Evolutionary conservation across 1,140 invertebrate genomes (phyloP).

Genomic region (Chelonus insularis): DNA sequence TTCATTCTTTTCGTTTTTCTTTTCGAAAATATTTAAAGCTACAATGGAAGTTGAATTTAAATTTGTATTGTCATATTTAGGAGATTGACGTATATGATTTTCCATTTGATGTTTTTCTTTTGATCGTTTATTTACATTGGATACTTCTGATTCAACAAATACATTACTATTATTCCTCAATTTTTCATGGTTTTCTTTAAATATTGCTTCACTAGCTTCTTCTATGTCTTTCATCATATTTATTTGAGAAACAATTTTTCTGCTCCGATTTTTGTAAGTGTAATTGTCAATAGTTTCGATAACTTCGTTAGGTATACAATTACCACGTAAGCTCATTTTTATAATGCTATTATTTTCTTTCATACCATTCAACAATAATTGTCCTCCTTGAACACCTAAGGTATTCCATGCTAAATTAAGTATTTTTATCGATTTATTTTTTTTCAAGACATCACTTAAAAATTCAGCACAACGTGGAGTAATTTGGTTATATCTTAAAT

Average conservation of each 20-base stretch:
- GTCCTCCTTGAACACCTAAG: slow-evolving; percentile 51
- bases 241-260: slow-evolving; percentile 27
- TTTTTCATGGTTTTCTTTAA: too few species aligned
- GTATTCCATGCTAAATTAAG: slow-evolving; percentile 57
- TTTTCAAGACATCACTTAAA: slow-evolving; percentile 40
- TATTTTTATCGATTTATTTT: slow-evolving; percentile 47
- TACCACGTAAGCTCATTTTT: slow-evolving; percentile 50
- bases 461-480: slow-evolving; percentile 43
- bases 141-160: too few species aligned
- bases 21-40: too few species aligned
- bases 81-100: too few species aligned
- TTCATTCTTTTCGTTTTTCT: too few species aligned
- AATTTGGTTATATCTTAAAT: slow-evolving; percentile 57
- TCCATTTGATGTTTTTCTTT: too few species aligned
- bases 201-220: too few species aligned
- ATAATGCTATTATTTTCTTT: slow-evolving; percentile 44
- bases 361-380: slow-evolving; percentile 45
- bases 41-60: too few species aligned
- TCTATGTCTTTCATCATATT: too few species aligned
- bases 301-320: slow-evolving; percentile 54
- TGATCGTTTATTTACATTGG: too few species aligned
- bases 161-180: too few species aligned
- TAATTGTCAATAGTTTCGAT: slow-evolving; percentile 42
- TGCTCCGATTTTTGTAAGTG: slow-evolving; percentile 39
- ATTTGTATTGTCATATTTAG: too few species aligned